phyloP scores from a whole-genome alignment of 2,113 vertebrate genomes.

The Apaloderma vittatum region DNA sequence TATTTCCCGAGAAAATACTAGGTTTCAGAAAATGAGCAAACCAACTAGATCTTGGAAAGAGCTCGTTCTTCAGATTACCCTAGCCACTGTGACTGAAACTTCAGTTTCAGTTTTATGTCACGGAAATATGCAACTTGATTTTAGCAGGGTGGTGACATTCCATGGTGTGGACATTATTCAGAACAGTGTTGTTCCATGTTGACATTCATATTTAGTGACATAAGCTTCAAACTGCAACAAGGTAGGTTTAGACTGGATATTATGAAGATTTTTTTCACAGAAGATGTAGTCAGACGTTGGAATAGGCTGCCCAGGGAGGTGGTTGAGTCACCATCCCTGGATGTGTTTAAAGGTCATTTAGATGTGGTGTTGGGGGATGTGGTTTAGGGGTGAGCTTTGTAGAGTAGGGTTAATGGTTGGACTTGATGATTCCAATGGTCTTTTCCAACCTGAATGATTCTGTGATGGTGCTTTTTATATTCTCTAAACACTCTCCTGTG shows the following conservation, averaged over 20 bases:
- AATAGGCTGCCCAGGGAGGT: too few relatives aligned
- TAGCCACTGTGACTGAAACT: neutral
- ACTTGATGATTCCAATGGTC: too few relatives aligned
- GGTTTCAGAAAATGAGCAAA: neutral
- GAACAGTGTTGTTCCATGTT: neutral
- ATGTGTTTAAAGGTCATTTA: too few relatives aligned
- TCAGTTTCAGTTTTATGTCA: neutral
- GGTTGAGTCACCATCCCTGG: too few relatives aligned
- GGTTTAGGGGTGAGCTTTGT: too few relatives aligned
- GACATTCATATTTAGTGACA: fast-evolving
- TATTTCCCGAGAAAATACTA: neutral
- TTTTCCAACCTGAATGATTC: too few relatives aligned
- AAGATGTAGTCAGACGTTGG: too few relatives aligned
- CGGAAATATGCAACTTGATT: neutral
- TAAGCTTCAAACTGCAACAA: neutral
- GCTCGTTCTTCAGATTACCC: neutral
- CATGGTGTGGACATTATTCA: neutral
- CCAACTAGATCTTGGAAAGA: neutral
- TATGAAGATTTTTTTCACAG: too few relatives aligned
- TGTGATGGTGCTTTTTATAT: neutral
- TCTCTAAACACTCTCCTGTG: neutral
- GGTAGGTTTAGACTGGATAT: too few relatives aligned
- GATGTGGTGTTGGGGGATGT: too few relatives aligned
- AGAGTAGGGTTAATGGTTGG: too few relatives aligned
- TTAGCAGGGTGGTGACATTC: neutral